Evolutionary conservation across 2,797 vertebrate species (phyloP), one percentile per base, ranked within the genome.

Genomic region (Potorous gilbertii): DNA sequence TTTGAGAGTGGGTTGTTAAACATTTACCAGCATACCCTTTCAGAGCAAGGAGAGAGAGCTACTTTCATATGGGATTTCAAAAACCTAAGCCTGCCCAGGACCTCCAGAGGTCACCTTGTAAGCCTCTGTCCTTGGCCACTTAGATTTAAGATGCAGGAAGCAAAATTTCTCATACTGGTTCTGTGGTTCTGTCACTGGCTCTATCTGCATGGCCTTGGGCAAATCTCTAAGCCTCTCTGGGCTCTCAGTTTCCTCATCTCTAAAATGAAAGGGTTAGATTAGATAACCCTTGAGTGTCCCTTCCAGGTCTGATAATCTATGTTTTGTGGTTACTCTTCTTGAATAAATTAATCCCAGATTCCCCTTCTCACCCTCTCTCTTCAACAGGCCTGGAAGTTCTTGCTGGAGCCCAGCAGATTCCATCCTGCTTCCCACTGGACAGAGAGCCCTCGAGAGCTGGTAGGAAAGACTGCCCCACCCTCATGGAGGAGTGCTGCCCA

Each of bases 11-110:
- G 40, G 40, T 87, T 87, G 74, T 50, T 87, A 87, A 87, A 50
- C 24, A 50, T 87, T 87, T 87, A 87, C 74, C 21, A 81, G 40
- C 74, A 46, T 1, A 46, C 21, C n/a, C 24, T 9, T 46, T 2
- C 0, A 18, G 74, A 5, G 40, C 0, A 1, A 0, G 9, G 8
- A 27, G 40, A 81, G 74, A 27, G 2, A 0, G 2, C 40, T 46
- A 27, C 9, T 87, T 40, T 87, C 18, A 46, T 46, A 87, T 46
- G 74, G 21, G 21, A 9, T 87, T 87, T 87, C 74, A 50, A 87
- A 87, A 87, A 21, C 74, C 66, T 24, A 81, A 81, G 40, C 66
- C 66, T 81, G 6, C 66, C 74, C 74, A 27, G 74, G 21, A 46
- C 21, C 74, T 87, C 74, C 24, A 12, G 40, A 34, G 40, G 74